These are phyloP conservation scores for Drosophila meridionalis DNA, from an alignment of 2,888 invertebrate genomes.

Conservation along the genomic window DNA sequence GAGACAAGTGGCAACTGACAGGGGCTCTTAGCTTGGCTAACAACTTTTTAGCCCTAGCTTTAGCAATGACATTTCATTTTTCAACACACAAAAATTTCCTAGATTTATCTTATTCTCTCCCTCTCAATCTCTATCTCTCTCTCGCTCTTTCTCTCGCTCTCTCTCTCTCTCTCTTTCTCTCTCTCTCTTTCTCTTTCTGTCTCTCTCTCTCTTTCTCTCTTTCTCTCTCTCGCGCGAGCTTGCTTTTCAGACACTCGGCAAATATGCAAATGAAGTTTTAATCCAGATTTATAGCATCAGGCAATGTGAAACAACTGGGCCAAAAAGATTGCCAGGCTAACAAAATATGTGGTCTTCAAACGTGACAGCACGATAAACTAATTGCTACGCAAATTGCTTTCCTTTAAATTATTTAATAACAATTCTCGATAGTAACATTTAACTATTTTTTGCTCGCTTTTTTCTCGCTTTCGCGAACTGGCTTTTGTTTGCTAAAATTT, in stretches of 20 bases:
- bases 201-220: background rate
- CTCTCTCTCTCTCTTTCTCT: background rate
- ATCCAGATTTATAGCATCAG: slow-evolving; percentile 70
- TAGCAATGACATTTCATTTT: slow-evolving; percentile 73
- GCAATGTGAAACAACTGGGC: slow-evolving; percentile 42
- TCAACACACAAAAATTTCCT: slow-evolving; percentile 49
- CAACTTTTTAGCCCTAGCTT: slow-evolving; percentile 60
- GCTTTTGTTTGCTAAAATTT: slow-evolving; percentile 16
- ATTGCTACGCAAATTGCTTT: slow-evolving; percentile 18
- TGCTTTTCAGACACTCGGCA: slow-evolving; percentile 17
- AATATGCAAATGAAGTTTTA: slow-evolving; percentile 69
- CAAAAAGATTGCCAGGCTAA: slow-evolving; percentile 18
- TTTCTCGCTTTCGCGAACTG: background rate
- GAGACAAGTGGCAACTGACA: slow-evolving; percentile 48
- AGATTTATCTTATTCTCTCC: slow-evolving; percentile 10
- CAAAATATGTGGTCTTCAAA: slow-evolving; percentile 39
- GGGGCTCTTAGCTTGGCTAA: slow-evolving; percentile 40
- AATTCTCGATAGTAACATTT: slow-evolving; percentile 42
- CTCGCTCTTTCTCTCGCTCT: background rate
- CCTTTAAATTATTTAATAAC: slow-evolving; percentile 41
- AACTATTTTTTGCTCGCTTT: slow-evolving; percentile 13
- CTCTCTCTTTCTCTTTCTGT: background rate
- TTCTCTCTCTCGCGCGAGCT: background rate
- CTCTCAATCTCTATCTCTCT: background rate
- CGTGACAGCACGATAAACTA: slow-evolving; percentile 20